Evolutionary conservation across 2,888 invertebrate species (phyloP).

Genomic region (Ceraclea dissimilis): DNA sequence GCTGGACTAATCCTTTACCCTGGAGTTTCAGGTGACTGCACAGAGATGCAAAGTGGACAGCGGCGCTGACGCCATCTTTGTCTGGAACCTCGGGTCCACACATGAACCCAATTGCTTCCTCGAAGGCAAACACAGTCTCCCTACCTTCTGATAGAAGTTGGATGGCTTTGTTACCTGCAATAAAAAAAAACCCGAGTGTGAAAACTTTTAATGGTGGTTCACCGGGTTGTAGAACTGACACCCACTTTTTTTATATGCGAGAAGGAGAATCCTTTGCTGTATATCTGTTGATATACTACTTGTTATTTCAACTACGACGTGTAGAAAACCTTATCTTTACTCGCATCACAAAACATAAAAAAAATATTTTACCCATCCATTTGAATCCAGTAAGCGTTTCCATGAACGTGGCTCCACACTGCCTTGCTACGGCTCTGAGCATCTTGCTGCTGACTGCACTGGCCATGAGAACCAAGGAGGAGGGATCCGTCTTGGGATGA

Average conservation of each 20-base stretch:
- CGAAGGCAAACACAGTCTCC: slow-evolving; percentile 85
- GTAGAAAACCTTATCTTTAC: no score
- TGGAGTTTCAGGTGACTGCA: slow-evolving; percentile 58
- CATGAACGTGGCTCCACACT: slow-evolving; percentile 66
- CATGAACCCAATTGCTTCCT: slow-evolving; percentile 99
- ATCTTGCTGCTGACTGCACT: slow-evolving; percentile 98
- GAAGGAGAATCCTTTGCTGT: no score
- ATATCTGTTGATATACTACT: no score
- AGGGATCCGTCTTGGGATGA: slow-evolving; percentile 39
- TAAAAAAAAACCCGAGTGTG: slow-evolving; percentile 56
- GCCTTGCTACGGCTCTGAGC: slow-evolving; percentile 68
- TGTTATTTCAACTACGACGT: no score
- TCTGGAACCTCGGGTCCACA: slow-evolving; percentile 81
- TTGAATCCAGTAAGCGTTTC: slow-evolving; percentile 99
- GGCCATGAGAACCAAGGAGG: slow-evolving; percentile 74
- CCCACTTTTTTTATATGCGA: no score
- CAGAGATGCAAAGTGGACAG: slow-evolving; percentile 70
- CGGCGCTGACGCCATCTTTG: slow-evolving; percentile 94
- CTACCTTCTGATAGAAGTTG: slow-evolving; percentile 66
- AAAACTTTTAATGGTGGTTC: no score
- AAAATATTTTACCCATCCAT: slow-evolving; percentile 76
- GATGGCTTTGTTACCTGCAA: slow-evolving; percentile 63
- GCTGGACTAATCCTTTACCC: slow-evolving; percentile 49
- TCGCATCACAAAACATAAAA: no score
- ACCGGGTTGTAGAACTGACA: no score